Conservation (phyloP, 2,113 vertebrate species). For the Dipodomys stephensi region DNA sequence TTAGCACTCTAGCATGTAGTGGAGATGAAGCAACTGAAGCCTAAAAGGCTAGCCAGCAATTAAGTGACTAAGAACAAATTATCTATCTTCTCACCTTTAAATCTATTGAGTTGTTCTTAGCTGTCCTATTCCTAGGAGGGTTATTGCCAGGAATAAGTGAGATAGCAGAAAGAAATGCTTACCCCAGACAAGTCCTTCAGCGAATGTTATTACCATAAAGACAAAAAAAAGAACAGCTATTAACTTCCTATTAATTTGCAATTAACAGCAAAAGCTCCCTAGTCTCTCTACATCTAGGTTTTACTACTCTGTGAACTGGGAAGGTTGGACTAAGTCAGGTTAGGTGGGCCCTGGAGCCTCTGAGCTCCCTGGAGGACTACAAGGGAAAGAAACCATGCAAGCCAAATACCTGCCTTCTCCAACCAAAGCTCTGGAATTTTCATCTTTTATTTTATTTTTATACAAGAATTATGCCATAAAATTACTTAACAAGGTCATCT, state of each 20-base stretch:
- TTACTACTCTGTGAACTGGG: background rate
- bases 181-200: background rate
- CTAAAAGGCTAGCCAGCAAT: background rate
- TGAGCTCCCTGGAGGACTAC: background rate
- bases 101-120: conserved; percentile 10
- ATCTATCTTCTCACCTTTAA: conserved; percentile 30
- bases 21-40: background rate
- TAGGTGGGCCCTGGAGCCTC: background rate
- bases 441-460: too few relatives aligned
- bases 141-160: background rate
- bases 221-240: background rate
- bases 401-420: background rate
- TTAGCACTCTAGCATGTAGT: background rate
- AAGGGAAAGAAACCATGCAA: background rate
- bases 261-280: background rate
- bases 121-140: background rate
- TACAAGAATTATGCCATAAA: background rate
- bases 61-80: background rate
- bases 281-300: background rate
- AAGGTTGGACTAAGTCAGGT: background rate
- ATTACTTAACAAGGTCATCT: background rate
- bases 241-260: conserved; percentile 31
- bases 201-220: background rate
- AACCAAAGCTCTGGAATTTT: too few relatives aligned
- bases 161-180: background rate